These are phyloP conservation scores for Solea solea DNA, from an alignment of 2,113 vertebrate species.

Conservation along the genomic window DNA sequence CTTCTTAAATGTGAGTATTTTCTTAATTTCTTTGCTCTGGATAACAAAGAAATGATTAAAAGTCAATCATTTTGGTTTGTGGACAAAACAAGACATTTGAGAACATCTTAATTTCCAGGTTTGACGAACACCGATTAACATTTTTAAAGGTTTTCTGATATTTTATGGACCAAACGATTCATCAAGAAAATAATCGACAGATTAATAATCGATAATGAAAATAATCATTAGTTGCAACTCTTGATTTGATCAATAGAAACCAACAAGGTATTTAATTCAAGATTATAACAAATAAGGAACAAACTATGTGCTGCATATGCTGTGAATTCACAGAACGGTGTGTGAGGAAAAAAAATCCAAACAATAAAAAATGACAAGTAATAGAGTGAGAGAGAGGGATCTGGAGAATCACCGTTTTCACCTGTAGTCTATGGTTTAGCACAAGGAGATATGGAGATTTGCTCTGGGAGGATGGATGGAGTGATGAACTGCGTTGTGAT, in stretches of 20 bases:
- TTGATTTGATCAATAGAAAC: slow-evolving; percentile 6
- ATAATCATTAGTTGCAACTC: not conserved
- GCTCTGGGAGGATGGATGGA: slow-evolving; percentile 50
- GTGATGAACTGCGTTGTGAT: slow-evolving; percentile 65
- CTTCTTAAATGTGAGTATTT: too few species aligned
- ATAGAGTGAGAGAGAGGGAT: not conserved
- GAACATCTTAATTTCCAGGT: too few species aligned
- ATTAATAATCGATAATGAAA: too few species aligned
- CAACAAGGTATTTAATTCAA: slow-evolving; percentile 1
- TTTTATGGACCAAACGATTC: too few species aligned
- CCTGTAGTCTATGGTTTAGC: slow-evolving; percentile 42
- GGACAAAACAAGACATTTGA: too few species aligned
- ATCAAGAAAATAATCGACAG: too few species aligned
- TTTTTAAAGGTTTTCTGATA: too few species aligned
- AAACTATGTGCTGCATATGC: not conserved
- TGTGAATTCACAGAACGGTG: slow-evolving; percentile 2
- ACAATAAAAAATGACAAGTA: slow-evolving; percentile 4
- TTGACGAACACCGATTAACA: too few species aligned
- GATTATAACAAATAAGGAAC: slow-evolving; percentile 16
- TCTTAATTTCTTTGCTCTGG: too few species aligned
- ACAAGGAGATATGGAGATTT: slow-evolving; percentile 59
- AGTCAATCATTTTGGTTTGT: too few species aligned
- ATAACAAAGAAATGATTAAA: too few species aligned
- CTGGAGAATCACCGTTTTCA: slow-evolving; percentile 24
- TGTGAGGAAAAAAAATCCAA: not conserved